A percentile compares a stretch with the other conserved stretches of the same genome.
These are phyloP conservation scores for Osmoderma eremita DNA, from an alignment of 2,888 invertebrate species.

Conservation along the genomic window DNA sequence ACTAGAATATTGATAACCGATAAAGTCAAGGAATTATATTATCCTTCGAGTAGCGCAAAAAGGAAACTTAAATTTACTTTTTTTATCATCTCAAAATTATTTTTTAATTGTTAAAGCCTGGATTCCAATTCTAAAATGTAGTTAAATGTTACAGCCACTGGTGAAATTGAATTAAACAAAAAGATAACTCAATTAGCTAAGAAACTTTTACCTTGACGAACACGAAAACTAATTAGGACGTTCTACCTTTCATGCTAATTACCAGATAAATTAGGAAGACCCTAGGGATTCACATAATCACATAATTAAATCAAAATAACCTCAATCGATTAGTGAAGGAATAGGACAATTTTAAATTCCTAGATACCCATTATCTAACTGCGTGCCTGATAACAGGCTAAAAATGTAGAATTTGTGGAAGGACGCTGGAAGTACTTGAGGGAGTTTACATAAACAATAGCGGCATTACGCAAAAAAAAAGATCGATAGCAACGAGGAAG, in stretches of 20 bases:
- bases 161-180: too few species aligned
- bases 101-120: too few species aligned
- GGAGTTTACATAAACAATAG: slow-evolving; percentile 31
- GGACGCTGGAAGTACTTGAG: slow-evolving; percentile 4
- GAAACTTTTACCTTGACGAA: slow-evolving; percentile 6
- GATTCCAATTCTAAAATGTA: too few species aligned
- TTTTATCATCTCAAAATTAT: too few species aligned
- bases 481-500: slow-evolving; percentile 35
- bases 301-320: slow-evolving; percentile 38
- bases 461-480: slow-evolving; percentile 27
- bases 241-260: slow-evolving; percentile 21
- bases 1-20: too few species aligned
- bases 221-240: slow-evolving; percentile 19
- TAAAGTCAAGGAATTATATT: too few species aligned
- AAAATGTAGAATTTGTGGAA: slow-evolving; percentile 1
- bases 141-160: too few species aligned
- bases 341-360: slow-evolving; percentile 11
- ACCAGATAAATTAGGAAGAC: slow-evolving; percentile 16
- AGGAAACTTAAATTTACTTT: too few species aligned
- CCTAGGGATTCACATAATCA: slow-evolving; percentile 20
- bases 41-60: too few species aligned
- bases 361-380: not conserved
- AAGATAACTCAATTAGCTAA: too few species aligned
- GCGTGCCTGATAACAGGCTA: too few species aligned
- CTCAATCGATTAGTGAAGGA: slow-evolving; percentile 30